phyloP scores from a whole-genome alignment of 1,140 invertebrate species.

The Rhagoletis pomonella region DNA sequence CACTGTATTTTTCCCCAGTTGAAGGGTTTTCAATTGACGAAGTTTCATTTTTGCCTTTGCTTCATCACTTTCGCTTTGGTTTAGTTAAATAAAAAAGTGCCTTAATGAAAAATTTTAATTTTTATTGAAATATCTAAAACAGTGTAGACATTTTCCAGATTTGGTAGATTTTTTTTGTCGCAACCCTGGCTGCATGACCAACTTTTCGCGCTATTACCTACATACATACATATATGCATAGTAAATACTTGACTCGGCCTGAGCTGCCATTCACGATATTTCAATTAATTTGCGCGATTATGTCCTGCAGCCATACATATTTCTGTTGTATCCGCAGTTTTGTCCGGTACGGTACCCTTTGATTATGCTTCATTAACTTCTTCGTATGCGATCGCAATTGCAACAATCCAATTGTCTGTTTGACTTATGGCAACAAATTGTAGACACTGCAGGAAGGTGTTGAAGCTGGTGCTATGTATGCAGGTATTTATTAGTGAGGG shows the following conservation, averaged over 20 bases:
- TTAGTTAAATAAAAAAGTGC: too few species aligned
- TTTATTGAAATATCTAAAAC: too few species aligned
- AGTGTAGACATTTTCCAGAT: too few species aligned
- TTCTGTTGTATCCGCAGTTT: conserved; percentile 9
- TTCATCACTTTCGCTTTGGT: too few species aligned
- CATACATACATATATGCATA: not conserved
- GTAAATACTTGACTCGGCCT: not conserved
- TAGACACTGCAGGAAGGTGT: conserved; percentile 34
- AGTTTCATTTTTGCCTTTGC: too few species aligned
- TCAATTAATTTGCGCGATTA: conserved; percentile 53
- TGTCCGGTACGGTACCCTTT: not conserved
- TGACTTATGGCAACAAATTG: conserved; percentile 34
- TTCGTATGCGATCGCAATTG: conserved; percentile 47
- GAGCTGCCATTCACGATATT: conserved; percentile 51
- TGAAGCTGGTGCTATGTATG: not conserved
- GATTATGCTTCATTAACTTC: conserved; percentile 52
- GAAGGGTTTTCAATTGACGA: too few species aligned
- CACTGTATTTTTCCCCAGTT: too few species aligned
- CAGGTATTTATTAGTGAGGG: too few species aligned
- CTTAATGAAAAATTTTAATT: too few species aligned
- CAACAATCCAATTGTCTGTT: conserved; percentile 32
- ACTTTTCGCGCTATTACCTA: not conserved
- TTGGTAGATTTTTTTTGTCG: not conserved
- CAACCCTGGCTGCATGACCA: not conserved
- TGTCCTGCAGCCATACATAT: not conserved